Evolutionary conservation across 2,888 invertebrate species (phyloP).

Genomic region (Caenorhabditis sinica): DNA sequence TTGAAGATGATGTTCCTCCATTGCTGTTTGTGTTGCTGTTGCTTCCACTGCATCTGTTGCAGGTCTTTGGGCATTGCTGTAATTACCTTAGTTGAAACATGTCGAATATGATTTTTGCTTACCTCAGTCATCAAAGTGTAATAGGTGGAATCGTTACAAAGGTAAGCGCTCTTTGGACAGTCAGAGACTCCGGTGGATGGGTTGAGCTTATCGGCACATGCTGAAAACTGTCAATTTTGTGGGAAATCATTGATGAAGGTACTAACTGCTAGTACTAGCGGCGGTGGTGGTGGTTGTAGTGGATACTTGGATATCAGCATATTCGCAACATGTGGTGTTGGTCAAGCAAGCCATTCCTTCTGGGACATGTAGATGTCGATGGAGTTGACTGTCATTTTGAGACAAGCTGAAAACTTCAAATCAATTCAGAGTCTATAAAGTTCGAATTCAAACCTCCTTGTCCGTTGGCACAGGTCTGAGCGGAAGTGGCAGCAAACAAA

Average conservation of each 20-base stretch:
- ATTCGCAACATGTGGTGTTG: conserved; percentile 57
- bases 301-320: conserved; percentile 47
- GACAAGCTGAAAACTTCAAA: conserved; percentile 41
- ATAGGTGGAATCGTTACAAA: conserved; percentile 60
- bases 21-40: conserved; percentile 38
- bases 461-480: conserved; percentile 51
- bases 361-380: conserved; percentile 54
- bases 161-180: conserved; percentile 55
- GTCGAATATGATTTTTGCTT: background rate
- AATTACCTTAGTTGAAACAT: background rate
- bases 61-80: conserved; percentile 51
- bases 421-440: background rate
- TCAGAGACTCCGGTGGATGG: conserved; percentile 64
- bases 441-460: conserved; percentile 40
- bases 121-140: conserved; percentile 62
- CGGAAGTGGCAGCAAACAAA: conserved; percentile 32
- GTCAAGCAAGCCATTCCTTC: conserved; percentile 62
- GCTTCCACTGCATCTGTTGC: conserved; percentile 40
- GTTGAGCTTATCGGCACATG: conserved; percentile 59
- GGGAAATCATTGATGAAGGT: too few species aligned
- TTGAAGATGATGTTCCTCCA: conserved; percentile 38
- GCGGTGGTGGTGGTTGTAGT: conserved; percentile 56
- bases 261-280: conserved; percentile 39
- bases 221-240: conserved; percentile 1
- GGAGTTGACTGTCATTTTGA: conserved; percentile 43